Base-by-base conservation (phyloP, 2,797 vertebrate genomes). In the Valencia hispanica region DNA sequence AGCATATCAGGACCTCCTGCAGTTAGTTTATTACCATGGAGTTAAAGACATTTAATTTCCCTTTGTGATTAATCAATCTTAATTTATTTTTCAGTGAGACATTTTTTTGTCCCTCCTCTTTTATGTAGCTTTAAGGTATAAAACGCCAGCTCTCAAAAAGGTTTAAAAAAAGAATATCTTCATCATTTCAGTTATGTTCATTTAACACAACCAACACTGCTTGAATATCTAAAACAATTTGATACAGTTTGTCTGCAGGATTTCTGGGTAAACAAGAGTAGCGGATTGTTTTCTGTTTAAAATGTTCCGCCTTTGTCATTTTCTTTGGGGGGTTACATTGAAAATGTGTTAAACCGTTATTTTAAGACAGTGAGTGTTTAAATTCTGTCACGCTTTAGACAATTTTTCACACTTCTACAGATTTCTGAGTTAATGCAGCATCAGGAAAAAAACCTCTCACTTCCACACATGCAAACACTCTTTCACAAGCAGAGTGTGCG, bases 401-500 rank as follows among this genome's bases (percentile, higher is more conserved):
- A 61, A 9, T 61, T 34, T 32, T 61, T 61, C 59, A 34, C 59
- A 61, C 59, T 61, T 61, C 32, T 17, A 20, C 30, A 61, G 59
- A 61, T 61, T 61, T 32, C 32, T 61, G 32, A 61, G 17, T 17
- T 34, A 61, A 34, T 61, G 9, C 17, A 20, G 32, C 59, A 61
- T 34, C 30, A 61, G 32, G 2, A 61, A 61, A 34, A 61, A 6
- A 61, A 25, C 50, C 20, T 72, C 7, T 50, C n/a, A 15, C 27
- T 2, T 63, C 36, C 15, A 43, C 48, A 51, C 36, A n/a, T 36
- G 0, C n/a, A 5, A n/a, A n/a, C 25, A n/a, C 27, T 59, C 20
- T 51, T 15, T 59, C 32, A 20, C 1, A 10, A 72, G 51, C 55
- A 53, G 59, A 75, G 80, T 68, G 76, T 78, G 86, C 27, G 69